Evolutionary conservation across 1,140 invertebrate species (phyloP).

Genomic region (Bombus pyrosoma): DNA sequence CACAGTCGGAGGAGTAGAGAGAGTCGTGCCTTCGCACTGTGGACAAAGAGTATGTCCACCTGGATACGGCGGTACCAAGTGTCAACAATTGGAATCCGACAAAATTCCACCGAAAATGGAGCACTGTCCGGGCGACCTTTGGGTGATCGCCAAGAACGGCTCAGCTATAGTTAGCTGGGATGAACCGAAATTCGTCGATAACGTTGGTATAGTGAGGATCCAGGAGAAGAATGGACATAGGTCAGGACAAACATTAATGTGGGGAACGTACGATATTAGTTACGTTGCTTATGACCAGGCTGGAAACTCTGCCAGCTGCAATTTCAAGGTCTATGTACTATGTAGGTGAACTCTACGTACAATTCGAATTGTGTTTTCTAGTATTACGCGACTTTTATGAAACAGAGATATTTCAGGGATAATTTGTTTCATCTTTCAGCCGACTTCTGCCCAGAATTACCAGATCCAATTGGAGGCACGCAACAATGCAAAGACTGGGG

Average conservation of each 20-base stretch:
- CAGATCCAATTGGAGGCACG: constrained; percentile 93
- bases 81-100: constrained; percentile 92
- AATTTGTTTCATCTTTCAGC: constrained; percentile 82
- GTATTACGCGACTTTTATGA: not conserved
- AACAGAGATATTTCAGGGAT: not conserved
- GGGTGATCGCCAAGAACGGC: constrained; percentile 96
- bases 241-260: constrained; percentile 94
- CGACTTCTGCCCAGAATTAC: constrained; percentile 94
- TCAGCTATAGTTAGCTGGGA: constrained; percentile 97
- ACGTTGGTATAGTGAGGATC: constrained; percentile 90
- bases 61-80: constrained; percentile 92
- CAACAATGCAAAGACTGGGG: constrained; percentile 98
- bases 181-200: constrained; percentile 95
- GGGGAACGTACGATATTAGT: constrained; percentile 96
- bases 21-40: constrained; percentile 94
- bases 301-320: constrained; percentile 95
- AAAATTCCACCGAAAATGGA: constrained; percentile 93
- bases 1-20: constrained; percentile 93
- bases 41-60: constrained; percentile 93
- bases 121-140: constrained; percentile 95
- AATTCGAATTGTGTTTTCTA: not conserved
- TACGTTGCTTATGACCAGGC: constrained; percentile 96
- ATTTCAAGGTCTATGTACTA: constrained; percentile 96
- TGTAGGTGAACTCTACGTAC: constrained; percentile 85
- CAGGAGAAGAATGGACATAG: constrained; percentile 93